Base-by-base conservation (phyloP, 2,888 invertebrate species). In the Biston stratarius region DNA sequence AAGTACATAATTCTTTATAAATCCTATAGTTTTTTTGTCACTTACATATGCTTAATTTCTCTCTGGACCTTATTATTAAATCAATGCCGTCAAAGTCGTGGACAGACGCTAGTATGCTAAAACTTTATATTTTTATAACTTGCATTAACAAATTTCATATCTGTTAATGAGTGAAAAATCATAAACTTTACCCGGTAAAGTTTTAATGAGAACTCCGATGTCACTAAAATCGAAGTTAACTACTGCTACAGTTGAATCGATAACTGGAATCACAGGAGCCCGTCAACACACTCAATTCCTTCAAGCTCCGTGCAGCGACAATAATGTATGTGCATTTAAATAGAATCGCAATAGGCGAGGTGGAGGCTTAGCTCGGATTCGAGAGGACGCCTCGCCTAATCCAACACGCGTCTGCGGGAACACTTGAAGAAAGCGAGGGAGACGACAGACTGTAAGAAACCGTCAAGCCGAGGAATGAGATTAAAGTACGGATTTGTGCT, bases 311-410 rank as follows among this genome's bases (percentile, higher is more conserved):
- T 58, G 48, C 48, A 58, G 38, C 36, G 45, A 15, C 58, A 15
- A 48, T 58, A 58, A 58, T 58, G 48, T 58, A 58, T 58, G 58
- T 58, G 48, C 58, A 58, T 58, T 58, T 58, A 58, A 58, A 58
- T 58, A 48, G 58, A 48, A 60, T 60, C 36, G 34, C 42, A 44
- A 61, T 61, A 61, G 51, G 44, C 44, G 34, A 52, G 61, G 49
- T 24, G 40, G n/a, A 34, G 59, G 51, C 52, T 61, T 34, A 61
- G 14, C n/a, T 38, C 42, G 49, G 61, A 51, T 38, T 40, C 52
- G 34, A 34, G 49, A 42, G 51, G 38, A 48, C 48, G 38, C 47
- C 58, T 38, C 42, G 47, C 38, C 33, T 61, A 52, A 61, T 61
- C 52, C 61, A 7, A 52, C 61, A 61, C 52, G 34, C 51, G 61